Evolutionary conservation across 2,888 invertebrate species (phyloP).

Genomic region (Automeris io): DNA sequence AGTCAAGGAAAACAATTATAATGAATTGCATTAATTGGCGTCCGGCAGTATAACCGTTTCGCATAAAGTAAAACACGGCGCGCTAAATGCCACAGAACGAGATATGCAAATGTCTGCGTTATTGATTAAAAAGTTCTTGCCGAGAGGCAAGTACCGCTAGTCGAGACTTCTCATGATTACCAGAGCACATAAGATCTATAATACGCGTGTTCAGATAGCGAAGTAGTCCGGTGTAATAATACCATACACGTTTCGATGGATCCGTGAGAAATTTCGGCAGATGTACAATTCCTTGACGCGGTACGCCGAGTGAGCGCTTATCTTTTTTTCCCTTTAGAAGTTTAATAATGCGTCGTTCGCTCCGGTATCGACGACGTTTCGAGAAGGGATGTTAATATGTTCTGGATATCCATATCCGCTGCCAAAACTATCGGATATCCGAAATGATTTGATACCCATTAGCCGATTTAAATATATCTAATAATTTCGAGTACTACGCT

Average conservation of each 20-base stretch:
- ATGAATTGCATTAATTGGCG: conserved; percentile 5
- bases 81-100: conserved; percentile 39
- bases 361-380: conserved; percentile 52
- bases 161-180: conserved; percentile 61
- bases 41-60: conserved; percentile 10
- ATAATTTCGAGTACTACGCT: no score
- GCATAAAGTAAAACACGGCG: conserved; percentile 32
- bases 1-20: conserved; percentile 4
- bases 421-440: no score
- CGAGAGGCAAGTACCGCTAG: conserved; percentile 57
- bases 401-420: no score
- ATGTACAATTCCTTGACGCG: conserved; percentile 75
- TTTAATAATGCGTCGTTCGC: conserved; percentile 65
- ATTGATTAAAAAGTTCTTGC: conserved; percentile 59
- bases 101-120: conserved; percentile 57
- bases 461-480: no score
- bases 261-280: conserved; percentile 78
- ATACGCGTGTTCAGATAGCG: conserved; percentile 53
- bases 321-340: conserved; percentile 52
- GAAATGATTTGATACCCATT: no score
- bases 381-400: no score
- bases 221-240: conserved; percentile 64
- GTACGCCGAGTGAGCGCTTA: conserved; percentile 69
- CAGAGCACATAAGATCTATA: conserved; percentile 44
- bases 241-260: conserved; percentile 55